A percentile compares a stretch with the other conserved stretches of the same genome.
phyloP scores from a whole-genome alignment of 2,797 vertebrate species.

The Rhadinocentrus ornatus region DNA sequence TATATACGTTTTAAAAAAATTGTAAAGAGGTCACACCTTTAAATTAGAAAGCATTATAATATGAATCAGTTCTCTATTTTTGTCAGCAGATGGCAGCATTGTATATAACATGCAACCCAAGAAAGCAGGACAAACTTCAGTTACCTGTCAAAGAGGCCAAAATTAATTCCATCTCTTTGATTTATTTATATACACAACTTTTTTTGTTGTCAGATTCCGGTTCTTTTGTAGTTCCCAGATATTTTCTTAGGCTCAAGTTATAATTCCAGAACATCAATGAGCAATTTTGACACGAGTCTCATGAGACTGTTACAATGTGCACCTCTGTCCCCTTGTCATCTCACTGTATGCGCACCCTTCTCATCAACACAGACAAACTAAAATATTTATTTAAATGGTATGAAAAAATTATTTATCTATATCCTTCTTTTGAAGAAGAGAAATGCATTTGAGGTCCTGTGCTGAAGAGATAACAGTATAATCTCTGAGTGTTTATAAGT shows the following conservation, averaged over 20 bases:
- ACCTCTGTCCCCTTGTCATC: conserved; percentile 44
- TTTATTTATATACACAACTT: conserved; percentile 77
- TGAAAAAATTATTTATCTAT: not conserved
- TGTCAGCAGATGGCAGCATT: conserved; percentile 81
- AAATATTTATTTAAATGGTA: conserved; percentile 16
- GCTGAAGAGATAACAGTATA: conserved; percentile 11
- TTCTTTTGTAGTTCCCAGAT: conserved; percentile 24
- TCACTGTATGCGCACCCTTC: conserved; percentile 18
- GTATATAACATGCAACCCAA: conserved; percentile 58
- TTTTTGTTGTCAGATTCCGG: conserved; percentile 28
- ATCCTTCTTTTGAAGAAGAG: no score
- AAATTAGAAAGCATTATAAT: not conserved
- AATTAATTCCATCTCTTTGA: conserved; percentile 68
- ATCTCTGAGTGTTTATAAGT: not conserved
- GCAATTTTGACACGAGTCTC: conserved; percentile 64
- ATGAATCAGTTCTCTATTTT: conserved; percentile 6
- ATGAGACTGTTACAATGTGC: conserved; percentile 29
- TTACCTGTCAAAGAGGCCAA: conserved; percentile 47
- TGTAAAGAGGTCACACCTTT: no score
- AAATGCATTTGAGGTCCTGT: conserved; percentile 13
- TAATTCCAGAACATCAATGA: conserved; percentile 45
- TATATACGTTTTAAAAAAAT: no score
- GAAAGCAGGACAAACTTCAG: conserved; percentile 39
- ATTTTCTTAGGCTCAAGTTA: conserved; percentile 12
- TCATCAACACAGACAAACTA: conserved; percentile 32